Base-by-base conservation (phyloP, 1,140 invertebrate genomes). In the Temnothorax nylanderi region DNA sequence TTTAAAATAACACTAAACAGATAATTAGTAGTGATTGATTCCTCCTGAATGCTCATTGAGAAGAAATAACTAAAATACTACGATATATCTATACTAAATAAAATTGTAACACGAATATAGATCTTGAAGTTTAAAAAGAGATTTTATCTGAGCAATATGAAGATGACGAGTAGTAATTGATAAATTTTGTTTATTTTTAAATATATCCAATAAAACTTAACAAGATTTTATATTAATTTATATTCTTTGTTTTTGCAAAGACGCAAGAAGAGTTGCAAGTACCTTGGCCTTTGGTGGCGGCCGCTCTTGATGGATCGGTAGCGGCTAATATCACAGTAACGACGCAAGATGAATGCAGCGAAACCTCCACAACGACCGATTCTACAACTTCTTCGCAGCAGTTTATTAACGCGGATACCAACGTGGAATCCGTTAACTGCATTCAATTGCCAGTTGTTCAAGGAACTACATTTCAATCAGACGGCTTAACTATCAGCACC, bases 271-370 rank as follows among this genome's bases (percentile, higher is more conserved):
- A 95, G 34, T 88, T 95, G 34, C 94, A 95, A 67, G 93, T 95
- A 67, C 94, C 94, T n/a, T 95, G 95, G 94, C 94, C 94, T 34
- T 65, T 95, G 64, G 94, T 95, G 3, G 94, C 94, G 6, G 93
- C 95, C n/a, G 94, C 94, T 34, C 76, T 95, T 16, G 95, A 95
- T 77, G 93, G 92, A 37, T 92, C 94, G 2, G 93, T 94, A 5
- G 92, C 93, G 6, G 92, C 94, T n/a, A 95, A 95, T 54, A 94
- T 95, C 13, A 94, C 94, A 4, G 94, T 95, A 3, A 93, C 94
- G 0, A 93, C 94, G 18, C 94, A 94, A 51, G 94, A 94, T 26
- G 94, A 95, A 65, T 95, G 94, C 74, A 93, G 87, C 49, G 94
- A 94, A 32, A 93, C 93, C 0, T 92, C 94, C 0, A 93, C 93